Conservation (phyloP, 2,797 vertebrate genomes). For the Pteropus rufus region DNA sequence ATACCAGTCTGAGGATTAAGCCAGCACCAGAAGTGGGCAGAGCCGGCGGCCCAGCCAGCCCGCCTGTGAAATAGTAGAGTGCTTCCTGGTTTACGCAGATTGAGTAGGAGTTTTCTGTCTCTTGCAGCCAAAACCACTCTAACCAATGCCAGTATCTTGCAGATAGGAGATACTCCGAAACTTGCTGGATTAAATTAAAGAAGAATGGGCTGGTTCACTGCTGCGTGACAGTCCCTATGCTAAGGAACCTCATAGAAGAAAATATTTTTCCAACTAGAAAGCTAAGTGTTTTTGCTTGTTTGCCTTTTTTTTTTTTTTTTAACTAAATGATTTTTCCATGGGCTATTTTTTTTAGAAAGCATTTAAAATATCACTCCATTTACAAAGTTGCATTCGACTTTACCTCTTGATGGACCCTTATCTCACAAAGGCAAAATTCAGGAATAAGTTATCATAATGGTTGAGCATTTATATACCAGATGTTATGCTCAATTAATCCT, state of each 20-base stretch:
- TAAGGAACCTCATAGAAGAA: neutral
- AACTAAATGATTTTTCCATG: neutral
- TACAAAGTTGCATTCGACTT: neutral
- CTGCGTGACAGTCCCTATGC: neutral
- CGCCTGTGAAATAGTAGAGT: neutral
- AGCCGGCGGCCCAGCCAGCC: neutral
- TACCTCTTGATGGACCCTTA: neutral
- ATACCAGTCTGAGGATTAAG: neutral
- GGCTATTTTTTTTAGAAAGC: neutral
- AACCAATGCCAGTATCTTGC: neutral
- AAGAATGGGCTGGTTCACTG: neutral
- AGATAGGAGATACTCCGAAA: neutral
- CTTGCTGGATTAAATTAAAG: neutral
- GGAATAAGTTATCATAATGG: neutral
- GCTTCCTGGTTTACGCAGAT: neutral
- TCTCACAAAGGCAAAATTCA: neutral
- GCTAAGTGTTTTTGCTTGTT: neutral
- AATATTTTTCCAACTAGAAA: neutral
- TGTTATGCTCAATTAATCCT: rapidly evolving
- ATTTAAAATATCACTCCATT: neutral
- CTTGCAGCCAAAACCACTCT: neutral
- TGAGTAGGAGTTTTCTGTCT: neutral
- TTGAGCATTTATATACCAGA: neutral
- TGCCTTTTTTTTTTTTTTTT: neutral
- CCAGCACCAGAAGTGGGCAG: neutral